Percentiles rank a stretch among this genome's conserved stretches.
These are phyloP conservation scores for Paracentrotus lividus DNA, from an alignment of 53 echinoderm and acorn worm species.

Conservation along the genomic window DNA sequence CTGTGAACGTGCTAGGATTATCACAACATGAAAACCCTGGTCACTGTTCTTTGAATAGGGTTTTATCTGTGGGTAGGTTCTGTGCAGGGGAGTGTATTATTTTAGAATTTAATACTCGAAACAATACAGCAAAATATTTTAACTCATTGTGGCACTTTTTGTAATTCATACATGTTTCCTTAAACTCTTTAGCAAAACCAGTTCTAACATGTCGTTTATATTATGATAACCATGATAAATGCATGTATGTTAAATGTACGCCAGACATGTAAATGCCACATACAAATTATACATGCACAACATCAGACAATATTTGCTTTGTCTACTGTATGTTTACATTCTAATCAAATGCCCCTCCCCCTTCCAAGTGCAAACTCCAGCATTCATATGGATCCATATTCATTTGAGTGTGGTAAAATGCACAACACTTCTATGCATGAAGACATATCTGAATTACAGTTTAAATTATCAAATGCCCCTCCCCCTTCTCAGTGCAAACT, in stretches of 20 bases:
- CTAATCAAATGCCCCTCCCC: neutral
- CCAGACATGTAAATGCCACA: neutral
- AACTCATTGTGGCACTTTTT: neutral
- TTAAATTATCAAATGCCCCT: neutral
- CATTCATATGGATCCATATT: neutral
- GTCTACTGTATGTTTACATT: constrained; percentile 28
- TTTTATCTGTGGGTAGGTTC: neutral
- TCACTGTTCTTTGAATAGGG: neutral
- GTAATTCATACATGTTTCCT: neutral
- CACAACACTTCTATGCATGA: neutral
- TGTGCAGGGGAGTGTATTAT: neutral
- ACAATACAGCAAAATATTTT: neutral
- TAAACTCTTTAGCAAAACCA: neutral
- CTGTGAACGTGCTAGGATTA: neutral
- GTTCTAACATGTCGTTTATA: neutral
- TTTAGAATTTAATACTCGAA: neutral
- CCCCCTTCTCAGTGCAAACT: neutral
- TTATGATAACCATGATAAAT: neutral
- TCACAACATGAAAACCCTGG: neutral
- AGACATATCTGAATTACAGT: neutral
- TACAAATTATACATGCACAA: neutral
- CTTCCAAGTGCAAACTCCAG: neutral
- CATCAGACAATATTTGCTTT: constrained; percentile 22
- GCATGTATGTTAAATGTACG: neutral
- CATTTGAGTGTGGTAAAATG: neutral